Percentiles rank a stretch among this genome's conserved stretches.
Evolutionary conservation across 2,113 vertebrate species (phyloP).

Genomic region (Cichladusa arquata): DNA sequence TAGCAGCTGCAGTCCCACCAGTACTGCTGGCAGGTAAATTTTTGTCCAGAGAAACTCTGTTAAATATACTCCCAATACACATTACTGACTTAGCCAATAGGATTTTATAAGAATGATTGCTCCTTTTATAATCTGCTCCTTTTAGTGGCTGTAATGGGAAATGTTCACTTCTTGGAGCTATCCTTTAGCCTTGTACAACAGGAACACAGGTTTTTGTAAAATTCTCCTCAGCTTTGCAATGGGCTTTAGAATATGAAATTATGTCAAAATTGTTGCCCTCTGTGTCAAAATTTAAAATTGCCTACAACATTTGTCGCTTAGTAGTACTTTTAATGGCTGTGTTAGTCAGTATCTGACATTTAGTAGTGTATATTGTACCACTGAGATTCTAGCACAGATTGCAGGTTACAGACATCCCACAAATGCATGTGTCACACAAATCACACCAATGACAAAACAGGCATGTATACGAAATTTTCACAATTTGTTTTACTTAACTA

Average conservation of each 20-base stretch:
- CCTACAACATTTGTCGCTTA: background rate
- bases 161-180: background rate
- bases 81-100: background rate
- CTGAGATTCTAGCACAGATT: background rate
- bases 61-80: background rate
- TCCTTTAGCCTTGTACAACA: background rate
- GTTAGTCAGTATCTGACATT: background rate
- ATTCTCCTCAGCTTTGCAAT: background rate
- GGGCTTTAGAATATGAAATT: background rate
- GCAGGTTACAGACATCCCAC: background rate
- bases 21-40: background rate
- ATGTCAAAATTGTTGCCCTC: background rate
- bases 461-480: fast-evolving
- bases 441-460: background rate
- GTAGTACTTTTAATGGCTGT: background rate
- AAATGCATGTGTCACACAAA: background rate
- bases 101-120: background rate
- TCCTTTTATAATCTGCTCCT: background rate
- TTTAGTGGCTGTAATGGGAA: background rate
- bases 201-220: background rate
- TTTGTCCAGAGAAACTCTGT: background rate
- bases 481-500: background rate
- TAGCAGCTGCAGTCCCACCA: background rate
- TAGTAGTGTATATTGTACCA: background rate
- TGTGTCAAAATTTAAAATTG: background rate